Evolutionary conservation across 2,797 vertebrate genomes (phyloP).

Genomic region (Lophius americanus): DNA sequence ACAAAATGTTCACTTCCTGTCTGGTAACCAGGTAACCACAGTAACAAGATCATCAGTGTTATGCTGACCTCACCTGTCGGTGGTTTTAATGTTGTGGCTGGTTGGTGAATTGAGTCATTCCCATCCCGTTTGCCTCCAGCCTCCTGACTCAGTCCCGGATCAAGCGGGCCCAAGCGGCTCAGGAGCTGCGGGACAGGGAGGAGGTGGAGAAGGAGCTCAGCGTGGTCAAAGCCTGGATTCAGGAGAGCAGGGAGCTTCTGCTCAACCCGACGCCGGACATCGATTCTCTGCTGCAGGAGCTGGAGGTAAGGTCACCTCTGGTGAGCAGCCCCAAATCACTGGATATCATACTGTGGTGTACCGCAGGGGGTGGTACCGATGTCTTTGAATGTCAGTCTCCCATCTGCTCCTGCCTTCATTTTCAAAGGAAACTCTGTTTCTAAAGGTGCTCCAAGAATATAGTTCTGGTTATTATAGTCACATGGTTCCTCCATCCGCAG

Average conservation of each 20-base stretch:
- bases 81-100: no score
- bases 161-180: conserved; percentile 84
- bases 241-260: conserved; percentile 92
- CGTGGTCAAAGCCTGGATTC: conserved; percentile 92
- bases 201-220: conserved; percentile 90
- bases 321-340: no score
- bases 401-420: no score
- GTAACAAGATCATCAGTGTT: no score
- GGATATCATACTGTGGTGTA: no score
- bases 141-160: conserved; percentile 90
- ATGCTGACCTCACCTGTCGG: no score
- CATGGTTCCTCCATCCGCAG: conserved; percentile 62
- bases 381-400: no score
- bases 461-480: conserved; percentile 4
- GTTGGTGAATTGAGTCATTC: background rate
- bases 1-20: no score
- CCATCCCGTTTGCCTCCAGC: conserved; percentile 69
- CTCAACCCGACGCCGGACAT: conserved; percentile 89
- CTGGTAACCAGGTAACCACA: no score
- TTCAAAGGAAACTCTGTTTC: no score
- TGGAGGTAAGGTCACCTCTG: conserved; percentile 83
- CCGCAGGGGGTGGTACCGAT: no score
- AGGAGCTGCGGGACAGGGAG: conserved; percentile 92
- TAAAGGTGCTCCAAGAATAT: background rate
- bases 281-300: conserved; percentile 88